phyloP scores from a whole-genome alignment of 2,797 vertebrate genomes.

The Huso huso region DNA sequence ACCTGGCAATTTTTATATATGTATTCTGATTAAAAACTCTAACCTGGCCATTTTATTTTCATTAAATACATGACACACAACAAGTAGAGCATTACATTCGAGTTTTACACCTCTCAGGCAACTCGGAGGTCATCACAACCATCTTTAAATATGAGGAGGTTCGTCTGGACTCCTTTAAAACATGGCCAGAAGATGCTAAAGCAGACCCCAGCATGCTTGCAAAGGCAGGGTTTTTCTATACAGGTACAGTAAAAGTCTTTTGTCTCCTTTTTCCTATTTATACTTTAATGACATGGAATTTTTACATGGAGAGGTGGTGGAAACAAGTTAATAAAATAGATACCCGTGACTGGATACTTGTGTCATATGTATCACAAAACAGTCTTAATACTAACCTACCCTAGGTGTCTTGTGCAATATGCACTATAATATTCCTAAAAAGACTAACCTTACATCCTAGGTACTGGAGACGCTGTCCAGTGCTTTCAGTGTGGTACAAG shows the following conservation, averaged over 20 bases:
- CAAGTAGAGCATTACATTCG: no score
- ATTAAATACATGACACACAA: no score
- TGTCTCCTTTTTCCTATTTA: neutral
- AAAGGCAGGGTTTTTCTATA: conserved; percentile 22
- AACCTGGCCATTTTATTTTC: no score
- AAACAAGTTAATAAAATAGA: neutral
- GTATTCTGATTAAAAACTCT: no score
- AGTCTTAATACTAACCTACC: no score
- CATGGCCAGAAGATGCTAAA: conserved; percentile 22
- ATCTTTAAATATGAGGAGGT: conserved; percentile 24
- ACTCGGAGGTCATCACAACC: neutral
- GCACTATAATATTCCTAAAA: neutral
- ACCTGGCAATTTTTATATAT: no score
- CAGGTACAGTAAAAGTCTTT: conserved; percentile 12
- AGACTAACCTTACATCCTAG: neutral
- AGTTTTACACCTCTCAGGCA: no score
- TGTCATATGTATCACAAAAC: neutral
- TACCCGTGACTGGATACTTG: neutral
- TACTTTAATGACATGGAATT: neutral
- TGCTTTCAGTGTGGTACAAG: neutral
- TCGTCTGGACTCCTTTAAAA: conserved; percentile 25
- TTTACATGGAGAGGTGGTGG: neutral
- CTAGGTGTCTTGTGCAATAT: no score
- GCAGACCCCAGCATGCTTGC: conserved; percentile 20
- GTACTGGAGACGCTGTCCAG: neutral